Evolutionary conservation across 2,797 vertebrate genomes (phyloP).

Genomic region (Lateolabrax maculatus): DNA sequence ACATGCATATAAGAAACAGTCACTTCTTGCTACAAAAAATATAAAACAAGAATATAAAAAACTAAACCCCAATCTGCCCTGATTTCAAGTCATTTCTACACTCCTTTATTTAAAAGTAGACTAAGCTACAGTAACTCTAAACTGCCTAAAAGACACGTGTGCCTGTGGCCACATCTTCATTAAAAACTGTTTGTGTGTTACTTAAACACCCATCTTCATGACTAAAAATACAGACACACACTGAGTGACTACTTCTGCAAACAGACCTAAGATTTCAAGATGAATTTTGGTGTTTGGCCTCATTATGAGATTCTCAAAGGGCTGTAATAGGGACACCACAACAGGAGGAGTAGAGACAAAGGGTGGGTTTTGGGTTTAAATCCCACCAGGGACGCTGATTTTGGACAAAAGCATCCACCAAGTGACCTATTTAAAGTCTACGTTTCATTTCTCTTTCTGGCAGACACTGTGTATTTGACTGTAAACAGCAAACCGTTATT

Average conservation of each 20-base stretch:
- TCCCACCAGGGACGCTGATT: not conserved
- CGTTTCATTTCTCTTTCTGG: too few relatives aligned
- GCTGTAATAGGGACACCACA: not conserved
- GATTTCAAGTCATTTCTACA: conserved; percentile 15
- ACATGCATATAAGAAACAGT: not conserved
- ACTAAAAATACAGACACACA: not conserved
- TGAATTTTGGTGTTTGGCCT: not conserved
- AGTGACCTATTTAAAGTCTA: conserved; percentile 10
- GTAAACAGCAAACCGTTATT: not conserved
- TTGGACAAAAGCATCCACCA: not conserved
- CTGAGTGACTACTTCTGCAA: not conserved
- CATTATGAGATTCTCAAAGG: not conserved
- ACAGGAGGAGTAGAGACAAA: not conserved
- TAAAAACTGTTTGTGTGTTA: not conserved
- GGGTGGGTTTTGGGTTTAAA: conserved; percentile 2
- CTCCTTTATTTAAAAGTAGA: not conserved
- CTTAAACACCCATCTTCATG: not conserved
- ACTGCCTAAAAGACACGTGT: not conserved
- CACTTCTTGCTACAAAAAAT: not conserved
- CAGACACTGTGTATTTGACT: not conserved
- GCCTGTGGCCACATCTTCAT: not conserved
- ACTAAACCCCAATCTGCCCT: not conserved
- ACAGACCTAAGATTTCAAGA: not conserved
- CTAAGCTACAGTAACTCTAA: not conserved
- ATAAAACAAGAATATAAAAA: not conserved